Percentiles rank a stretch among this genome's conserved stretches.
Evolutionary conservation across 1,140 invertebrate genomes (phyloP).

Genomic region (Thaumetopoea pityocampa): DNA sequence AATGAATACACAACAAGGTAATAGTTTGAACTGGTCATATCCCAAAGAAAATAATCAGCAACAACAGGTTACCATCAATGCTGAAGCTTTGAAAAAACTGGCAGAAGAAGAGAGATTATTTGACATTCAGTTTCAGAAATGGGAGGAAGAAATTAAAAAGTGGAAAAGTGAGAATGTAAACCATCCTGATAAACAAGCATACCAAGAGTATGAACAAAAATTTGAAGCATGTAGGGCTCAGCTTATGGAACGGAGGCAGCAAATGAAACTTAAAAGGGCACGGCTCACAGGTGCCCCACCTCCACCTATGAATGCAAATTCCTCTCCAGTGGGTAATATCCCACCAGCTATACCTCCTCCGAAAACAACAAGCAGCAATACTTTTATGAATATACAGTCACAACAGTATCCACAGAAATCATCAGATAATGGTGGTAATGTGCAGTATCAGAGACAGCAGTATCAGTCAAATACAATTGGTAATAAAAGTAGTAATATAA

Average conservation of each 20-base stretch:
- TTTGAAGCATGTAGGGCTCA: slow-evolving; percentile 88
- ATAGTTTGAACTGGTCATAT: slow-evolving; percentile 40
- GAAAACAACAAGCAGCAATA: slow-evolving; percentile 26
- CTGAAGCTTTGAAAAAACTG: slow-evolving; percentile 60
- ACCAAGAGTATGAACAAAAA: slow-evolving; percentile 88
- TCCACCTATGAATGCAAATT: slow-evolving; percentile 6
- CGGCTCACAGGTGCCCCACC: slow-evolving; percentile 31
- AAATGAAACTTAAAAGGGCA: slow-evolving; percentile 84
- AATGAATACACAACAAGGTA: slow-evolving; percentile 33
- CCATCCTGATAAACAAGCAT: slow-evolving; percentile 90
- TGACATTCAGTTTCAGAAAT: slow-evolving; percentile 88
- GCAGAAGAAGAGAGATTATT: slow-evolving; percentile 86
- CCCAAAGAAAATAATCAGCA: slow-evolving; percentile 18
- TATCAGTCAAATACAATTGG: slow-evolving; percentile 27
- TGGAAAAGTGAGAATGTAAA: slow-evolving; percentile 91
- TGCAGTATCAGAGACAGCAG: slow-evolving; percentile 20
- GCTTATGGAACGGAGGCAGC: slow-evolving; percentile 84
- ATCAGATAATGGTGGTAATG: background rate
- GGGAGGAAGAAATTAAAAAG: slow-evolving; percentile 89
- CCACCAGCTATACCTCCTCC: slow-evolving; percentile 21
- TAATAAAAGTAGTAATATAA: slow-evolving; percentile 33
- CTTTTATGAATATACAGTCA: slow-evolving; percentile 19
- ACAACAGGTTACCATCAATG: slow-evolving; percentile 26
- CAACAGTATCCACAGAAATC: slow-evolving; percentile 2
- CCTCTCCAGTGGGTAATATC: slow-evolving; percentile 26